These are phyloP conservation scores for Oxygymnocypris stewartii DNA, from an alignment of 2,113 vertebrate genomes.

Conservation along the genomic window DNA sequence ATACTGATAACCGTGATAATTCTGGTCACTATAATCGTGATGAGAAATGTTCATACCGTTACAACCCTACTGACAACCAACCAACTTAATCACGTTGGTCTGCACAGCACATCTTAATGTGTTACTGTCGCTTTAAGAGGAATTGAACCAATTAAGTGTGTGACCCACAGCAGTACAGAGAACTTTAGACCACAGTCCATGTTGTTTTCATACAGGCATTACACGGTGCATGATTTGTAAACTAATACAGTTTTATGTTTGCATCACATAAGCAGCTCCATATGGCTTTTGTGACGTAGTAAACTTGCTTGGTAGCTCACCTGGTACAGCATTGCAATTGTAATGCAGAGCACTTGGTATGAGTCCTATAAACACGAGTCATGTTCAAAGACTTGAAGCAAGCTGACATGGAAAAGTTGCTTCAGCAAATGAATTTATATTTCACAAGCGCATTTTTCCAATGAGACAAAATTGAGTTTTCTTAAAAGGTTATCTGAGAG, in stretches of 20 bases:
- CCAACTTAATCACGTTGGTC: constrained; percentile 13
- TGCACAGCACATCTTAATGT: background rate
- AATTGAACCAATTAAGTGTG: background rate
- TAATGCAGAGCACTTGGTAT: background rate
- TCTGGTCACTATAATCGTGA: no score
- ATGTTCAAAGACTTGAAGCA: background rate
- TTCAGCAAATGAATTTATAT: background rate
- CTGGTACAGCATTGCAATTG: background rate
- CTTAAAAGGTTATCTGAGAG: background rate
- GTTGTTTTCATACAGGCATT: background rate
- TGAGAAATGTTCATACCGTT: no score
- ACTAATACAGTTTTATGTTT: no score
- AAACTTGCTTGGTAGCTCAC: background rate
- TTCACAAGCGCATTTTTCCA: background rate
- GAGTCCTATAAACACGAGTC: background rate
- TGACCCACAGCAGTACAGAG: background rate
- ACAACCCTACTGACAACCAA: background rate
- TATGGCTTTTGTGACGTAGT: background rate
- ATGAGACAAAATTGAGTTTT: background rate
- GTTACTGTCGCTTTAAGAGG: constrained; percentile 3
- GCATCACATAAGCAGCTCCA: background rate
- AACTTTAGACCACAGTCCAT: background rate
- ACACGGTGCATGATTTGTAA: no score
- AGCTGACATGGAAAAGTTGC: background rate
- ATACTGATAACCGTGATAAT: no score